Base-by-base conservation (phyloP, 2,113 vertebrate genomes). In the Percina caprodes region DNA sequence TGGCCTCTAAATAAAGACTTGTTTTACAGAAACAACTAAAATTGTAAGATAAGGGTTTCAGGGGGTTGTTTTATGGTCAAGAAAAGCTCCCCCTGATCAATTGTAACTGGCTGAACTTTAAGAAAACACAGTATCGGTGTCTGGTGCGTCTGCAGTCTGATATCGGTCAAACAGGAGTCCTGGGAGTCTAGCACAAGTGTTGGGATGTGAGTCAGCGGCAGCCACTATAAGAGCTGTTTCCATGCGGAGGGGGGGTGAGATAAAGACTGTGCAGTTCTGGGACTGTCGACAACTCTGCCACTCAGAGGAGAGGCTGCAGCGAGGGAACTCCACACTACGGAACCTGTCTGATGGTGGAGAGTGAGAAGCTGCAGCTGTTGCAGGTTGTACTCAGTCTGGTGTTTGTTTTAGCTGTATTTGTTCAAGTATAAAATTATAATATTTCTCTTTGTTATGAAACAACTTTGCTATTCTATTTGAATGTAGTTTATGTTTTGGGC, bases 191-290 rank as follows among this genome's bases (percentile, higher is more conserved):
- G 86, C 82, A n/a, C 66, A 72, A 92, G 89, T 79, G 79, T 51
- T 62, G 77, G 68, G 85, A 80, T 88, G 90, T 82, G 89, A 90
- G 86, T 90, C 88, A 86, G 84, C 56, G 42, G 51, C 78, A 65
- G 54, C 48, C 66, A 55, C 56, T 89, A 89, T 85, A 89, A 89
- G 83, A 89, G 86, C 79, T 62, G 77, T 92, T 73, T 86, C 79
- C 79, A 67, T 68, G 78, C 80, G 88, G 69, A 88, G 73, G 76
- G 82, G 77, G 18, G 80, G 85, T 68, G 70, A 86, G 86, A 89
- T 62, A 80, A 82, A 82, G 70, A 58, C 86, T 52, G 62, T 42
- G 78, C 52, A 56, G 85, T 83, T 77, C 83, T 72, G 85, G 79
- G 88, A 84, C 77, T 71, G 73, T 82, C 80, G 6, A 78, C 45